Evolutionary conservation across 2,888 invertebrate species (phyloP), one percentile per base, ranked within the genome.

Genomic region (Macaria notata): DNA sequence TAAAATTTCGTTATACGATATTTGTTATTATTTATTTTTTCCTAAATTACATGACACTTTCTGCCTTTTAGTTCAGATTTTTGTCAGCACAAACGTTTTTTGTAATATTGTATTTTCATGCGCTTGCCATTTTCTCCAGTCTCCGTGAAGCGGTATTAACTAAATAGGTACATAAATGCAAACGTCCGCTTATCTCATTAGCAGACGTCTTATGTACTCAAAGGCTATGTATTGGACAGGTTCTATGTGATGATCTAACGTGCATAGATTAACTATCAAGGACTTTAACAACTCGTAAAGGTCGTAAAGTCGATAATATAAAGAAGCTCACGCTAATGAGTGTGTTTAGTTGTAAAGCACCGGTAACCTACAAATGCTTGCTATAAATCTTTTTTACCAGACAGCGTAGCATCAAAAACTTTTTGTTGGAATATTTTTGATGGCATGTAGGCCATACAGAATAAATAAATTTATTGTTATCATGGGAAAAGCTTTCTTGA

Each of bases 241-340:
- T 86, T 85, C 73, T 73, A 69, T 66, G 61, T 59, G 86, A 86
- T 87, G 88, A 87, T 83, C 86, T 88, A 85, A 87, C 74, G 63
- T 81, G 83, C 80, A 83, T 84, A 81, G 75, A 86, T 85, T 84
- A 81, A 67, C 66, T 69, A 71, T 68, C 82, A 82, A 84, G 83
- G 80, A 79, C 74, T 63, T 55, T 46, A 60, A 51, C 55, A 61
- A 62, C 50, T 60, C 52, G 54, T 33, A 42, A 54, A 47, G 29
- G 38, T 50, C 44, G 59, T 42, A 60, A 50, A 61, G 46, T 3
- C 7, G 33, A 36, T 59, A 62, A 57, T 51, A 57, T 48, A 38
- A 60, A 55, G 49, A 62, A 62, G 49, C 47, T 60, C 39, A 33
- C 38, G 42, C 54, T 30, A 42, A 54, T 42, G 42, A 41, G 49